Conservation (phyloP, 1,140 invertebrate genomes). For the Mylabris phalerata region DNA sequence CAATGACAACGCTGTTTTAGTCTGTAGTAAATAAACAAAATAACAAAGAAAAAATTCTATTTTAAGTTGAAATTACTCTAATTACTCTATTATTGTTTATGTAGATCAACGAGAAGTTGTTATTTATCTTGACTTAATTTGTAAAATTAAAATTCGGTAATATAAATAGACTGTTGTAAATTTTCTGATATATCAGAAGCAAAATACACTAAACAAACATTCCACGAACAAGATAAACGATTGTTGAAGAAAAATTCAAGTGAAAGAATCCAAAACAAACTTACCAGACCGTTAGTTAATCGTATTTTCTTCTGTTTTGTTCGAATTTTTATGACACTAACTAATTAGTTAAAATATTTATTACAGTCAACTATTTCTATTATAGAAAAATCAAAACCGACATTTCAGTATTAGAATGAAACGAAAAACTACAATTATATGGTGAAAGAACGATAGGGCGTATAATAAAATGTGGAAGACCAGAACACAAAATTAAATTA, state of each 20-base stretch:
- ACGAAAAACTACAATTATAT: no score
- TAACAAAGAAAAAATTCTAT: no score
- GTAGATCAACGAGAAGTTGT: no score
- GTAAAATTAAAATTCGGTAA: no score
- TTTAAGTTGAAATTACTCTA: no score
- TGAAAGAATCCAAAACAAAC: constrained; percentile 15
- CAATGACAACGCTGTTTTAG: neutral
- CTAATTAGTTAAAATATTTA: constrained; percentile 6
- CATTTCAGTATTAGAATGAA: no score
- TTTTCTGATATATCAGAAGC: constrained; percentile 3
- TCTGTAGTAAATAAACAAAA: no score
- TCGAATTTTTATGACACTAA: constrained; percentile 3
- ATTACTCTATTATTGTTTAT: no score
- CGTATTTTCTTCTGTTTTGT: constrained; percentile 1
- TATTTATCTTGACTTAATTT: no score
- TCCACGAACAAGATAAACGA: constrained; percentile 12
- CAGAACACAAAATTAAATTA: constrained; percentile 2
- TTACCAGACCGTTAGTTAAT: neutral
- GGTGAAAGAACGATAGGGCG: no score
- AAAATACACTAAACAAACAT: constrained; percentile 11
- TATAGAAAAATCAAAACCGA: neutral
- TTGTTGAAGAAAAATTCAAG: constrained; percentile 11
- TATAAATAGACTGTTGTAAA: constrained; percentile 11
- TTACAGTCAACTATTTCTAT: neutral
- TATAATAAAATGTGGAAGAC: no score